Evolutionary conservation across 2,797 vertebrate genomes (phyloP).

Genomic region (Melanotaenia nigrans): DNA sequence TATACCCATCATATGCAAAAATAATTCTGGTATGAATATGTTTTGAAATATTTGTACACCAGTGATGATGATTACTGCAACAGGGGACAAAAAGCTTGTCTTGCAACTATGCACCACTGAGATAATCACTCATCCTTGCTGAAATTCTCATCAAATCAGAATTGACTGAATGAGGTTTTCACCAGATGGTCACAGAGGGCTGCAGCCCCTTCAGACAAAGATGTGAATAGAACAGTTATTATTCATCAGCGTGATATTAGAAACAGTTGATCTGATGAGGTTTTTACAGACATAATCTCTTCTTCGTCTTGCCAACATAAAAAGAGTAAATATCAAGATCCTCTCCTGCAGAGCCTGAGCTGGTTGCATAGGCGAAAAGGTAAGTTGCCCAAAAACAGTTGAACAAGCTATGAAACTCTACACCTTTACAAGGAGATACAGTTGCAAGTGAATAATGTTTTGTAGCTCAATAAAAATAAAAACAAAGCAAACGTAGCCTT

Average conservation of each 20-base stretch:
- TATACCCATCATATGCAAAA: not conserved
- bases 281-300: not conserved
- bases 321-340: not conserved
- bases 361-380: not conserved
- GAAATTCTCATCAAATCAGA: not conserved
- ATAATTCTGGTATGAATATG: not conserved
- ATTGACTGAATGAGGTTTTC: conserved; percentile 18
- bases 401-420: not conserved
- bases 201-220: conserved; percentile 6
- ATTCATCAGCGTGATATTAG: not conserved
- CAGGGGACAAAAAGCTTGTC: not conserved
- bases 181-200: conserved; percentile 28
- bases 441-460: not conserved
- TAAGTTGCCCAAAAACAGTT: not conserved
- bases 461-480: not conserved
- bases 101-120: not conserved
- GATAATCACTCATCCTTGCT: not conserved
- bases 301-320: not conserved
- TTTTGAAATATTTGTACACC: conserved; percentile 1
- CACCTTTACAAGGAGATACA: not conserved
- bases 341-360: not conserved
- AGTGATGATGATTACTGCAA: not conserved
- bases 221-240: not conserved
- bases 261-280: conserved; percentile 10
- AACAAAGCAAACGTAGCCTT: not conserved